These are phyloP conservation scores for Heptranchias perlo DNA, from an alignment of 2,113 vertebrate species.

Conservation along the genomic window DNA sequence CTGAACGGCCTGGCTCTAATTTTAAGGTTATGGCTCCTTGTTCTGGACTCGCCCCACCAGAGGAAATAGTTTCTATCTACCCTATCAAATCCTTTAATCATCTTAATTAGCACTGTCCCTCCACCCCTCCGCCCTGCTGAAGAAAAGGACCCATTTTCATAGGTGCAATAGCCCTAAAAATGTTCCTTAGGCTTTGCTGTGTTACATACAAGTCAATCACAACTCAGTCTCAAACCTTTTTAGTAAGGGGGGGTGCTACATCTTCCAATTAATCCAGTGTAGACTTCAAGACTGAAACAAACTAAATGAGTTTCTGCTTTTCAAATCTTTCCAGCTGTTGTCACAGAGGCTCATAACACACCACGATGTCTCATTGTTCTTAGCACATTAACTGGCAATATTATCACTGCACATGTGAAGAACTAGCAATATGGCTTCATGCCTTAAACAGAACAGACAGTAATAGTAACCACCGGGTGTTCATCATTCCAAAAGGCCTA, in stretches of 20 bases:
- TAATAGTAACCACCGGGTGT: background rate
- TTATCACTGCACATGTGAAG: background rate
- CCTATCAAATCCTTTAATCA: no score
- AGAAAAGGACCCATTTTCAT: background rate
- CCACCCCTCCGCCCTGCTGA: background rate
- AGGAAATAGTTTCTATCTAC: no score
- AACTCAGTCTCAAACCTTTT: background rate
- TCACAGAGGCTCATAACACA: background rate
- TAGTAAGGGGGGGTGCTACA: background rate
- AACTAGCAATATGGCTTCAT: background rate
- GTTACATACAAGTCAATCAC: background rate
- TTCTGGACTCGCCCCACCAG: no score
- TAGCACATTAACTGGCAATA: background rate
- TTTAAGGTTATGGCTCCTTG: no score
- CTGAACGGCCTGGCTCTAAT: no score
- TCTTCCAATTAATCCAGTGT: background rate
- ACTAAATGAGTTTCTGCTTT: background rate
- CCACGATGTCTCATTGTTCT: background rate
- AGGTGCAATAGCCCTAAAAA: background rate
- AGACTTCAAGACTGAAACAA: background rate
- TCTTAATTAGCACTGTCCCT: no score
- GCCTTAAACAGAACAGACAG: background rate
- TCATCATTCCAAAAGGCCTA: background rate
- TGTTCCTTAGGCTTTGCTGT: background rate
- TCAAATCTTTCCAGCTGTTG: background rate